These are phyloP conservation scores for Harmothoe impar DNA, from an alignment of 2,888 invertebrate genomes.

Conservation along the genomic window DNA sequence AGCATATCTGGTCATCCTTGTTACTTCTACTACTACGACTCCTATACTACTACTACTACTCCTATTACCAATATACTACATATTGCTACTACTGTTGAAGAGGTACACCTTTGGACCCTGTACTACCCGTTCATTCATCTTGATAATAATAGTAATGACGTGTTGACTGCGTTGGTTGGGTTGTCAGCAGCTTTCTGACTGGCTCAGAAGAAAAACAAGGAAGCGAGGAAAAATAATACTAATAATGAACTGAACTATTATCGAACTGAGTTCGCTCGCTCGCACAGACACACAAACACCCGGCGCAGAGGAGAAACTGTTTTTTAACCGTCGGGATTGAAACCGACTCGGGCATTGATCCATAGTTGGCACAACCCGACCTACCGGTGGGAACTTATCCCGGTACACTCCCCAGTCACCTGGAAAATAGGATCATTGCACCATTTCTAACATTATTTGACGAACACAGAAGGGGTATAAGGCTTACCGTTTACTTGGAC, in stretches of 20 bases:
- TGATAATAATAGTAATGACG: no score
- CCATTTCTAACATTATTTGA: conserved; percentile 51
- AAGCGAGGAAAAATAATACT: background rate
- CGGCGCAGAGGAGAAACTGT: background rate
- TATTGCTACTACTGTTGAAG: conserved; percentile 39
- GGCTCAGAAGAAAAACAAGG: background rate
- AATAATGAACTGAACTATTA: conserved; percentile 5
- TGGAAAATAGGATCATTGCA: conserved; percentile 48
- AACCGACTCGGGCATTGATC: conserved; percentile 41
- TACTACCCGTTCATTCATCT: conserved; percentile 31
- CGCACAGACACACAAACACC: background rate
- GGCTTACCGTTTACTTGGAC: conserved; percentile 53
- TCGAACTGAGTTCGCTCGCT: background rate
- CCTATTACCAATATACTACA: conserved; percentile 5
- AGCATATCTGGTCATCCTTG: conserved; percentile 50
- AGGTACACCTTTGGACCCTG: background rate
- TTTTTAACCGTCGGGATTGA: conserved; percentile 8
- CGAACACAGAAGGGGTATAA: conserved; percentile 37
- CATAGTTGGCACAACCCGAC: conserved; percentile 21
- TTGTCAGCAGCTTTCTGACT: background rate
- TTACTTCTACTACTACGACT: background rate
- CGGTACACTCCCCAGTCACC: conserved; percentile 28
- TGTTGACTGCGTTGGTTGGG: conserved; percentile 12
- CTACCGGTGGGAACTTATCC: conserved; percentile 8
- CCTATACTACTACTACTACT: conserved; percentile 25